phyloP scores from a whole-genome alignment of 2,113 vertebrate species.

The Herpailurus yagouaroundi region DNA sequence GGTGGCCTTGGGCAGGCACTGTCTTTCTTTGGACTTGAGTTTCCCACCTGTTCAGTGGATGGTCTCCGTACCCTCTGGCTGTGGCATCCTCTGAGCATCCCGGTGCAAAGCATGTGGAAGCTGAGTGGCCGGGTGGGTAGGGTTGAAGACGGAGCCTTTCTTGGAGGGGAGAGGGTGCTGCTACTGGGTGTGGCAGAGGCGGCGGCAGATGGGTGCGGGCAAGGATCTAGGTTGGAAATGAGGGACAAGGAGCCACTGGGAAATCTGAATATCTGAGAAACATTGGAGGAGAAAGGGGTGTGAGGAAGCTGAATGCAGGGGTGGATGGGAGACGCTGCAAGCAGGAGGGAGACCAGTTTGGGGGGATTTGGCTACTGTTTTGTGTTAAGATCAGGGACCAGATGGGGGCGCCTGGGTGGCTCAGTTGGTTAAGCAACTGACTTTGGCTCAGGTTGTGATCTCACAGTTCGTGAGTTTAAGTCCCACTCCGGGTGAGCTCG shows the following conservation, averaged over 20 bases:
- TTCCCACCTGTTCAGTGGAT: background rate
- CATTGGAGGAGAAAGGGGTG: background rate
- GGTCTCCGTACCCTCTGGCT: too few relatives aligned
- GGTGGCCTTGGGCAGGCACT: background rate
- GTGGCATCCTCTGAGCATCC: background rate
- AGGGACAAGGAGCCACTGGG: background rate
- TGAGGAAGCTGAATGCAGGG: background rate
- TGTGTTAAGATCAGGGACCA: background rate
- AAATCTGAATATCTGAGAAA: background rate
- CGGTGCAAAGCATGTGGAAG: background rate
- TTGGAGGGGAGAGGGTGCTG: background rate
- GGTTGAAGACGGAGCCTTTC: background rate
- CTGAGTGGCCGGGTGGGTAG: accelerated
- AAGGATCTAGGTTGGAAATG: background rate
- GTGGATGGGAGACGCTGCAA: background rate
- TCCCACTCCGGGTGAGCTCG: too few relatives aligned
- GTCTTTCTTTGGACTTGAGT: background rate
- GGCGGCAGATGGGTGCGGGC: background rate
- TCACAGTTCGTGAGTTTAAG: too few relatives aligned
- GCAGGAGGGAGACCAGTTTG: background rate
- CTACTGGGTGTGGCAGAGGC: background rate
- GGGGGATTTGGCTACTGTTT: background rate
- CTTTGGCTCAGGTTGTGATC: too few relatives aligned
- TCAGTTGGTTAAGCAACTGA: too few relatives aligned
- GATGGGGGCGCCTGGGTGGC: background rate